Base-by-base conservation (phyloP, 2,113 vertebrate species). In the Mionectes macconnelli region DNA sequence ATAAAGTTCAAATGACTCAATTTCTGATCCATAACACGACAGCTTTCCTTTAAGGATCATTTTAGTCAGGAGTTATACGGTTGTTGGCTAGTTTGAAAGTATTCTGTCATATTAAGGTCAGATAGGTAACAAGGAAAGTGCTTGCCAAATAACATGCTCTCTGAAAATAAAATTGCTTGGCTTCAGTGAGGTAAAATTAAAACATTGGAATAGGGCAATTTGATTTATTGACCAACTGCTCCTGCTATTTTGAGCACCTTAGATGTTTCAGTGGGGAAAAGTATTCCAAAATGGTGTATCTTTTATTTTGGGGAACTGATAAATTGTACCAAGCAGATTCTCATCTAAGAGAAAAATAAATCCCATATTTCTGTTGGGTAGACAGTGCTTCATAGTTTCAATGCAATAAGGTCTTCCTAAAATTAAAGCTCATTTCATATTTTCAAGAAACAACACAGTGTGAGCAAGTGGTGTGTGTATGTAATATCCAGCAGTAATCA, bases 21-120 rank as follows among this genome's bases (percentile, higher is more conserved):
- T 91, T 94, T 88, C 42, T 82, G 37, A 56, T 40, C 66, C 10
- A 5, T 45, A 59, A 35, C 15, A 66, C 45, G 53, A 83, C 18
- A 87, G 27, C 10, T 62, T 91, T 90, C 53, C 55, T 91, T 94
- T 88, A 94, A 94, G 66, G 57, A 89, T 96, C 83, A 85, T 50
- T 93, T 95, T 73, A 90, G 55, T 81, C 81, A 84, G n/a, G 22
- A 77, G 69, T 28, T 91, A 37, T 19, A 68, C 59, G 35, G 49
- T 11, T 56, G 12, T 64, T 92, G 76, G 53, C 16, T 66, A 69
- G 44, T 84, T 93, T 87, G 85, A 73, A 33, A 70, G 30, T 83
- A 81, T 66, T 93, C 63, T 95, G 37, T 30, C 52, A 23, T 78
- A 69, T 75, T 72, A 88, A 93, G 67, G 31, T 67, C 77, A 94